These are phyloP conservation scores for Cardinalis cardinalis DNA, from an alignment of 2,113 vertebrate species.

Conservation along the genomic window DNA sequence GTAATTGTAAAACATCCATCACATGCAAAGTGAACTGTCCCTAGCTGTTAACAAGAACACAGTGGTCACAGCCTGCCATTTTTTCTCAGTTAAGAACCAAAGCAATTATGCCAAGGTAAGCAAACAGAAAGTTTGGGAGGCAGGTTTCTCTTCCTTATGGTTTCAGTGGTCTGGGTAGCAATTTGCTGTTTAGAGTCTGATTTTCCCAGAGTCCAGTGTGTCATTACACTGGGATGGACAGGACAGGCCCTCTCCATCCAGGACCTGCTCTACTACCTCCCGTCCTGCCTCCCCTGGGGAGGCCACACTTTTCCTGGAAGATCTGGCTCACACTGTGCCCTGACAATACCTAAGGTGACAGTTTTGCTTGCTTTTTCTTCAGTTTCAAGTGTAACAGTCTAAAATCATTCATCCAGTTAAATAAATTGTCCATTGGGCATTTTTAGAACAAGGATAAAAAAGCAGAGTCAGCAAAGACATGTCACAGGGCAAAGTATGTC, in stretches of 20 bases:
- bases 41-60: conserved; percentile 30
- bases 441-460: neutral
- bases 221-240: neutral
- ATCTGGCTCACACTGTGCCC: neutral
- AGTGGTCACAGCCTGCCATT: neutral
- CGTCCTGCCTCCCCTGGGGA: neutral
- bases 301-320: neutral
- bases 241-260: neutral
- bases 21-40: conserved; percentile 40
- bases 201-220: no score
- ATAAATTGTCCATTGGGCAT: neutral
- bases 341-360: neutral
- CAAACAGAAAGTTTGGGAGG: neutral
- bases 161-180: neutral
- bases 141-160: neutral
- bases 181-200: fast-evolving
- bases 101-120: neutral
- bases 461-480: neutral
- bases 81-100: neutral
- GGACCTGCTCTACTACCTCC: neutral
- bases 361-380: neutral
- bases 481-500: neutral
- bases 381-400: neutral
- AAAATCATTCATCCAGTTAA: neutral
- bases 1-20: conserved; percentile 66